Evolutionary conservation across 2,113 vertebrate genomes (phyloP).

Genomic region (Heterotilapia buettikoferi): DNA sequence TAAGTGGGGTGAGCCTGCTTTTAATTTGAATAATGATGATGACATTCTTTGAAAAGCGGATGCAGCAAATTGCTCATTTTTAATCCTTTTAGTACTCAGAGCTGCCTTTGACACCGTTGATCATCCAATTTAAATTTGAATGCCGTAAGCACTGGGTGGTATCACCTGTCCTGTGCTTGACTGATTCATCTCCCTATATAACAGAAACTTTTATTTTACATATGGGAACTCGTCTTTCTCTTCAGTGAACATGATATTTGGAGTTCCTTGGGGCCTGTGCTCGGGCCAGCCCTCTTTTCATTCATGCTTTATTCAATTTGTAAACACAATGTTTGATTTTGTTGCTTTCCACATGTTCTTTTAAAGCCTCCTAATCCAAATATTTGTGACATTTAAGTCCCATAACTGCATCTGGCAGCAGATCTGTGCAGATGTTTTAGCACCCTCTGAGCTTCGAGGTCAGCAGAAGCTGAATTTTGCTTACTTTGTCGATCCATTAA

Average conservation of each 20-base stretch:
- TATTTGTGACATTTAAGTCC: not conserved
- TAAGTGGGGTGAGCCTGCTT: slow-evolving; percentile 8
- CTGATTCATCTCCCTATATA: not conserved
- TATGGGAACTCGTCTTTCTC: not conserved
- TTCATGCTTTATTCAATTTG: not conserved
- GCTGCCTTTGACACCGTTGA: slow-evolving; percentile 40
- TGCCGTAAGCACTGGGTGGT: slow-evolving; percentile 16
- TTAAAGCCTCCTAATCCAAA: not conserved
- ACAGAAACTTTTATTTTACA: slow-evolving; percentile 17
- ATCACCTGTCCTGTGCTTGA: slow-evolving; percentile 18
- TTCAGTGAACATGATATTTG: not conserved
- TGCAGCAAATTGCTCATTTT: slow-evolving; percentile 48
- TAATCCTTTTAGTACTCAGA: slow-evolving; percentile 47
- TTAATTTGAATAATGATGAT: slow-evolving; percentile 55
- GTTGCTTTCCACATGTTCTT: not conserved
- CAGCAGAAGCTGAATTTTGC: not conserved
- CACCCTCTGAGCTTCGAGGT: not conserved
- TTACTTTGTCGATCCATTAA: not conserved
- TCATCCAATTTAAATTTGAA: slow-evolving; percentile 48
- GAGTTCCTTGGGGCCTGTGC: not conserved
- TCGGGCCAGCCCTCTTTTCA: not conserved
- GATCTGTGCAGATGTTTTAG: not conserved
- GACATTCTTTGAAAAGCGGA: slow-evolving; percentile 36
- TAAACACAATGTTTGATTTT: not conserved
- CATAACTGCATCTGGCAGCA: not conserved